Percentiles rank a stretch among this genome's conserved stretches.
phyloP scores from a whole-genome alignment of 2,888 invertebrate genomes.

The Platypus cylindrus region DNA sequence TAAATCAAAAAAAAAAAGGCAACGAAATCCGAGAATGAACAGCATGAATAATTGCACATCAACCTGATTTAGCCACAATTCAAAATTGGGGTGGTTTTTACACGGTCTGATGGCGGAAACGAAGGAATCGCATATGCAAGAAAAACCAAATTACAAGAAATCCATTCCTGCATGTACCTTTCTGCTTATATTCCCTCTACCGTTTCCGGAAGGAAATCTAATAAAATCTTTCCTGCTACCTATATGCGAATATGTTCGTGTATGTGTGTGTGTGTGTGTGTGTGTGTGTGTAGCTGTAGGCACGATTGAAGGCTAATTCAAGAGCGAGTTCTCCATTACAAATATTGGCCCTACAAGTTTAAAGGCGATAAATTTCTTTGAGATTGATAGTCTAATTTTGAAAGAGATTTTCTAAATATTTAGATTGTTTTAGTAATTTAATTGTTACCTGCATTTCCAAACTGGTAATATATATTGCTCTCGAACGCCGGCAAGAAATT shows the following conservation, averaged over 20 bases:
- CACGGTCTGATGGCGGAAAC: too few species aligned
- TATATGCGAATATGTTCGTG: background rate
- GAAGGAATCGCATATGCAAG: too few species aligned
- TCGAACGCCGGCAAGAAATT: too few species aligned
- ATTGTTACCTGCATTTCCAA: background rate
- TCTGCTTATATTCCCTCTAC: background rate
- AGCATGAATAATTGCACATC: too few species aligned
- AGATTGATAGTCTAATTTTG: constrained; percentile 4
- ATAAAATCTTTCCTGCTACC: constrained; percentile 2
- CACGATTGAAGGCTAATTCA: constrained; percentile 1
- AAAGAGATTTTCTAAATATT: constrained; percentile 2
- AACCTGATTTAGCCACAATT: too few species aligned
- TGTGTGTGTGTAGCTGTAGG: too few species aligned
- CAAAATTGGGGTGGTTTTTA: too few species aligned
- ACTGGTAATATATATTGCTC: too few species aligned
- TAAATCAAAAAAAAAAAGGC: too few species aligned
- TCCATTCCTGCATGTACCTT: too few species aligned
- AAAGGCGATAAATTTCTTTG: constrained; percentile 2
- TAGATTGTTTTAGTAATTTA: constrained; percentile 4
- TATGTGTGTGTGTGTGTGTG: background rate
- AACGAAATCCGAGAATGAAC: too few species aligned
- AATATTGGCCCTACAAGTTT: constrained; percentile 1
- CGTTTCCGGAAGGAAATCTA: constrained; percentile 1
- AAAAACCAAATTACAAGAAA: too few species aligned
- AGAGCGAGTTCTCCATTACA: constrained; percentile 2